These are phyloP conservation scores for Schizopygopsis malacanthus DNA, from an alignment of 2,797 vertebrate species.

Conservation along the genomic window DNA sequence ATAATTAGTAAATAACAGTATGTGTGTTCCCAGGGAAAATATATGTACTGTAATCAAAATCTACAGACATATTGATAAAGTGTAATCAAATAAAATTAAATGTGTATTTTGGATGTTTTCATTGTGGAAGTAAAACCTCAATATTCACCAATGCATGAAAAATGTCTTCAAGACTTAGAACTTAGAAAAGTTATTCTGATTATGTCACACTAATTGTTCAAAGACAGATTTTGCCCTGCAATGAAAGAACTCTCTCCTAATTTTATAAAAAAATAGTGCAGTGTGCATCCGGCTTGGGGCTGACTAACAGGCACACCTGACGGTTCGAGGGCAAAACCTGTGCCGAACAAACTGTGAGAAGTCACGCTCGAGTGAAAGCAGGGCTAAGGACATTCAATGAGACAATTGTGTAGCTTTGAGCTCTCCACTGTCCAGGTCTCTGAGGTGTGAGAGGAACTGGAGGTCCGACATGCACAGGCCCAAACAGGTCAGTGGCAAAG, in stretches of 20 bases:
- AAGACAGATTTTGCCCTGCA: neutral
- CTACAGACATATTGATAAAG: too few relatives aligned
- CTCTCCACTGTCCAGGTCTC: slow-evolving; percentile 54
- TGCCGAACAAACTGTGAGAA: slow-evolving; percentile 72
- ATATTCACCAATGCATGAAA: neutral
- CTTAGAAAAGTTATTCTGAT: neutral
- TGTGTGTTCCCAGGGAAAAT: neutral
- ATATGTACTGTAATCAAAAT: neutral
- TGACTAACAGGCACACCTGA: slow-evolving; percentile 8
- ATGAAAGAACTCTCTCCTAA: neutral
- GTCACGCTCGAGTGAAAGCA: slow-evolving; percentile 67
- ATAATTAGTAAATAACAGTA: neutral
- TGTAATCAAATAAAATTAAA: neutral
- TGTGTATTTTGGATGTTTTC: neutral
- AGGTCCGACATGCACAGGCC: slow-evolving; percentile 31
- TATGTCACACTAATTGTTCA: neutral
- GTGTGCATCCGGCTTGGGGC: neutral
- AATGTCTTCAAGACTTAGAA: neutral
- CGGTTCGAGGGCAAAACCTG: slow-evolving; percentile 57
- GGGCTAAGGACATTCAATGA: slow-evolving; percentile 67
- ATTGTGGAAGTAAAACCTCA: neutral
- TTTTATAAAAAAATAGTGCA: neutral
- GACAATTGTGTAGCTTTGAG: slow-evolving; percentile 72
- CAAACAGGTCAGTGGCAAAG: slow-evolving; percentile 21
- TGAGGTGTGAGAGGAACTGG: slow-evolving; percentile 24